phyloP scores from a whole-genome alignment of 2,888 invertebrate species.

The Dynastes grantii region DNA sequence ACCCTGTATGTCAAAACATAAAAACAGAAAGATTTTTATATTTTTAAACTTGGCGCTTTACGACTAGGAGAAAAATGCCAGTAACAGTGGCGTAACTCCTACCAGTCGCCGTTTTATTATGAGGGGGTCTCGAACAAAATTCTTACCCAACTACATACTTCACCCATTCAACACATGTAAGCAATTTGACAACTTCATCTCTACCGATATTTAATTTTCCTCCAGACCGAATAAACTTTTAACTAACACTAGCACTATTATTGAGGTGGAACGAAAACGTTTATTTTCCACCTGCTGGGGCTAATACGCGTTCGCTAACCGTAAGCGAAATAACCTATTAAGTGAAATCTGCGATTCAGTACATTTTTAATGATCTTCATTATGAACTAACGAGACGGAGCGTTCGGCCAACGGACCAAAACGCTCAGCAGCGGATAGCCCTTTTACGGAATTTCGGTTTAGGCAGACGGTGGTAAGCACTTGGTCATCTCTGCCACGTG shows the following conservation, averaged over 20 bases:
- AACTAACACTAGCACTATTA: slow-evolving; percentile 1
- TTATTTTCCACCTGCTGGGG: background rate
- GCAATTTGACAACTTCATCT: background rate
- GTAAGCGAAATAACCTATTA: slow-evolving; percentile 23
- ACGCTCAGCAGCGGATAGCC: background rate
- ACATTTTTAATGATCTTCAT: slow-evolving; percentile 31
- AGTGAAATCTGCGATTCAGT: slow-evolving; percentile 11
- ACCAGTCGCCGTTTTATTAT: too few species aligned
- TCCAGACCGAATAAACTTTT: background rate
- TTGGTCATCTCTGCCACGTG: too few species aligned
- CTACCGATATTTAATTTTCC: slow-evolving; percentile 17
- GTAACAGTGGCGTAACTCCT: too few species aligned
- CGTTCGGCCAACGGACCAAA: background rate
- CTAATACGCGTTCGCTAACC: slow-evolving; percentile 11
- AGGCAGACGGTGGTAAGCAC: too few species aligned
- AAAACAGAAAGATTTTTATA: too few species aligned
- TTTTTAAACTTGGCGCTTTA: too few species aligned
- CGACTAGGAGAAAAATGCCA: too few species aligned
- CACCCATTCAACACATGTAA: background rate
- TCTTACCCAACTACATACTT: background rate
- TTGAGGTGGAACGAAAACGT: slow-evolving; percentile 10
- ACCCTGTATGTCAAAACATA: too few species aligned
- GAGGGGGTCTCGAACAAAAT: too few species aligned
- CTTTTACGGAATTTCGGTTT: too few species aligned
- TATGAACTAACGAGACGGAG: slow-evolving; percentile 23